Evolutionary conservation across 2,888 invertebrate species (phyloP), one percentile per base, ranked within the genome.

Genomic region (Cantharis rustica): DNA sequence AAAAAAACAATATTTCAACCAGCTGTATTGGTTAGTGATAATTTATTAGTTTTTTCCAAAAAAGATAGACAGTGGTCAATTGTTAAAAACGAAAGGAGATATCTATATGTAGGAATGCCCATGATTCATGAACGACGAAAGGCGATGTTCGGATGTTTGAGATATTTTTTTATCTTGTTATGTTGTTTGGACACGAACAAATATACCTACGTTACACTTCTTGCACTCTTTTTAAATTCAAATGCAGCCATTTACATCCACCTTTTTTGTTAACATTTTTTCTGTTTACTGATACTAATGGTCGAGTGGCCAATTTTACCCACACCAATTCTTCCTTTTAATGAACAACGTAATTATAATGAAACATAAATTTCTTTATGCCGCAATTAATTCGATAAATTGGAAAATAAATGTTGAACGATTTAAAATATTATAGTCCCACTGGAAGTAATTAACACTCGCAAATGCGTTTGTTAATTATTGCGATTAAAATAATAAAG

Each of bases 81-180:
- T 23, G 16, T 15, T 64, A 20, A 73, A 68, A 75, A 61, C 13
- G 20, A 82, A 84, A 47, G 73, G 80, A 82, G 83, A 83, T 73
- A 79, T 79, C 72, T 69, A 79, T 71, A 73, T 75, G 75, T 76
- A 83, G 85, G 87, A 87, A 88, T 87, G 86, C 87, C 86, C 84
- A 86, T 88, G 88, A 88, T 88, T 87, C 87, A 88, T 87, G 86
- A 82, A 86, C 86, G 87, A 86, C 86, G 86, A 88, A 87, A 87
- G 87, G 85, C 87, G 85, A 87, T 86, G 87, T 87, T 87, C 85
- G 82, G 86, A 86, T 87, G 86, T 87, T 87, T 87, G 86, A 87
- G 82, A 83, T 83, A 81, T 82, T 82, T 86, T 85, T 86, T 86
- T 83, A 83, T 86, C 83, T 82, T 85, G 84, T 87, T 85, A 83